Conservation (phyloP, 2,113 vertebrate genomes). For the Oreotragus oreotragus region DNA sequence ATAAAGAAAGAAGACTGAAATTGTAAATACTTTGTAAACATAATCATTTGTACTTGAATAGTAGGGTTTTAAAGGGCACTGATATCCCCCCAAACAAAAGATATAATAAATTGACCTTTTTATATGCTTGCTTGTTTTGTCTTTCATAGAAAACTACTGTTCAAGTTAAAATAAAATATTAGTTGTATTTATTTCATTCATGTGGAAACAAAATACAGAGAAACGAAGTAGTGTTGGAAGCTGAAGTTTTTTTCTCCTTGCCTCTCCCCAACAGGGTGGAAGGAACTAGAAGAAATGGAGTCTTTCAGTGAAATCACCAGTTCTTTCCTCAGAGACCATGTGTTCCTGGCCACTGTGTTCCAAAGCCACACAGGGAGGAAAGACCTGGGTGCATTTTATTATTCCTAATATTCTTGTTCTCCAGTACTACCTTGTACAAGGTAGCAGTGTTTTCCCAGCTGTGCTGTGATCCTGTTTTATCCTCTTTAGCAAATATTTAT, state of each 20-base stretch:
- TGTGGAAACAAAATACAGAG: background rate
- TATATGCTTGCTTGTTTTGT: background rate
- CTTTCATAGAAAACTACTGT: background rate
- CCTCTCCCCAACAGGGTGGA: too few species aligned
- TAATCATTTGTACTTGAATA: constrained; percentile 58
- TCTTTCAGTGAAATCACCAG: background rate
- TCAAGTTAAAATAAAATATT: background rate
- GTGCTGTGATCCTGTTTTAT: background rate
- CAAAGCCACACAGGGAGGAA: background rate
- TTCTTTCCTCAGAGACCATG: background rate
- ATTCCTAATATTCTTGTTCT: background rate
- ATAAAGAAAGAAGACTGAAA: background rate
- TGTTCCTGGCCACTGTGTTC: background rate
- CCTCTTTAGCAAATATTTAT: background rate
- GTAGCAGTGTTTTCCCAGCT: background rate
- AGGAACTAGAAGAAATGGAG: background rate
- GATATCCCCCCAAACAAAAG: background rate
- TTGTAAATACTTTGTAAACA: constrained; percentile 73
- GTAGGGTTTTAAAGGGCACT: constrained; percentile 52
- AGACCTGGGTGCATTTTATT: background rate
- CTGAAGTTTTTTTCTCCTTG: too few species aligned
- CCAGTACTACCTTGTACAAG: background rate
- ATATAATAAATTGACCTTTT: constrained; percentile 65
- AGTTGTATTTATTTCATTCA: background rate
- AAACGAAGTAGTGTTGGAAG: background rate